Evolutionary conservation across 2,888 invertebrate genomes (phyloP).

Genomic region (Platycheirus albimanus): DNA sequence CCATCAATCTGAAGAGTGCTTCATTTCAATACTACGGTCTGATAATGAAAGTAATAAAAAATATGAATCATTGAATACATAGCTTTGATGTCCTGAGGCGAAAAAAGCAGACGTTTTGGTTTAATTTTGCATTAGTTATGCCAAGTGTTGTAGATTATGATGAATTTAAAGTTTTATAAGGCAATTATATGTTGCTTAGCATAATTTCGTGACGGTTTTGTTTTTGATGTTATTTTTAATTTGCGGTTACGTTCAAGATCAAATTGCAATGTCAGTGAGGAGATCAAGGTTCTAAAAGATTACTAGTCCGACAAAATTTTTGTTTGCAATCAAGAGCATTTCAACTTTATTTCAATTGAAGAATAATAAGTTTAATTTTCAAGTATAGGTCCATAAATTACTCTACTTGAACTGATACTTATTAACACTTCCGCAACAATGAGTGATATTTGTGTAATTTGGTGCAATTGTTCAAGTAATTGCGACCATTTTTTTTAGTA

Average conservation of each 20-base stretch:
- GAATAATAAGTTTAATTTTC: constrained; percentile 14
- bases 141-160: constrained; percentile 20
- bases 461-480: no score
- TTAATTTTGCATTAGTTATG: constrained; percentile 26
- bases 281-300: not conserved
- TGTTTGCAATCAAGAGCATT: not conserved
- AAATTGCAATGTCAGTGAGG: constrained; percentile 24
- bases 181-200: constrained; percentile 29
- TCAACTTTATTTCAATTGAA: not conserved
- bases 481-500: no score
- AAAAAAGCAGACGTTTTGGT: constrained; percentile 23
- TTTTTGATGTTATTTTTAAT: no score
- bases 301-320: not conserved
- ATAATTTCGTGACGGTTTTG: constrained; percentile 19
- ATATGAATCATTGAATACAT: constrained; percentile 17
- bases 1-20: constrained; percentile 43
- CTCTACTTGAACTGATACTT: no score
- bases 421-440: no score
- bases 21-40: constrained; percentile 23
- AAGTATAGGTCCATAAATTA: no score
- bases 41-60: not conserved
- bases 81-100: constrained; percentile 35
- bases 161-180: constrained; percentile 27
- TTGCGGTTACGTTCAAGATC: constrained; percentile 40
- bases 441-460: no score